phyloP scores from a whole-genome alignment of 1,140 invertebrate genomes.

The Samia ricini region DNA sequence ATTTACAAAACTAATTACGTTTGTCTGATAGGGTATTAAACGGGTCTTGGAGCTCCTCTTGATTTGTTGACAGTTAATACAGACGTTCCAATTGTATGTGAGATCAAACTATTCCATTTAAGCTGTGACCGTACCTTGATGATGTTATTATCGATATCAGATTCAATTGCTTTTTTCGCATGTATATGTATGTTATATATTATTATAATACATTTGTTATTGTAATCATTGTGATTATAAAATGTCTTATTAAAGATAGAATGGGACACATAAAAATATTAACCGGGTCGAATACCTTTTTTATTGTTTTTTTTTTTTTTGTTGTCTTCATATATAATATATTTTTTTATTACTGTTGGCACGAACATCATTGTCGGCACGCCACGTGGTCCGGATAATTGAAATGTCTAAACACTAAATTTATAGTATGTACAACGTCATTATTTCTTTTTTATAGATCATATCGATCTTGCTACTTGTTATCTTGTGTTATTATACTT shows the following conservation, averaged over 20 bases:
- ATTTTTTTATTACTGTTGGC: conserved; percentile 66
- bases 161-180: conserved; percentile 35
- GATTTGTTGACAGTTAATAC: conserved; percentile 74
- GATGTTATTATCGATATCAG: conserved; percentile 41
- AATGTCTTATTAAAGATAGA: conserved; percentile 33
- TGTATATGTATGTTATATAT: not conserved
- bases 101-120: conserved; percentile 58
- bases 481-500: conserved; percentile 27
- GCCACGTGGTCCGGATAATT: conserved; percentile 70
- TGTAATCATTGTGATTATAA: conserved; percentile 30
- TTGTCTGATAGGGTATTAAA: conserved; percentile 72
- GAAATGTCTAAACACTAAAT: conserved; percentile 71
- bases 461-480: conserved; percentile 25
- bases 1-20: conserved; percentile 77
- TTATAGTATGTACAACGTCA: conserved; percentile 58
- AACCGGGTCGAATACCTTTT: conserved; percentile 31
- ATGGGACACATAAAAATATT: conserved; percentile 35
- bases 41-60: conserved; percentile 57
- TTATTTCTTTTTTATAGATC: conserved; percentile 52
- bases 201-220: conserved; percentile 28
- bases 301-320: conserved; percentile 48
- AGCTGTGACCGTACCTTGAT: conserved; percentile 45
- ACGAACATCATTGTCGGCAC: conserved; percentile 67
- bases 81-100: conserved; percentile 70
- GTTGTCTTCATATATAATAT: conserved; percentile 33